Evolutionary conservation across 2,888 invertebrate genomes (phyloP), one percentile per base, ranked within the genome.

Genomic region (Neoaliturus tenellus): DNA sequence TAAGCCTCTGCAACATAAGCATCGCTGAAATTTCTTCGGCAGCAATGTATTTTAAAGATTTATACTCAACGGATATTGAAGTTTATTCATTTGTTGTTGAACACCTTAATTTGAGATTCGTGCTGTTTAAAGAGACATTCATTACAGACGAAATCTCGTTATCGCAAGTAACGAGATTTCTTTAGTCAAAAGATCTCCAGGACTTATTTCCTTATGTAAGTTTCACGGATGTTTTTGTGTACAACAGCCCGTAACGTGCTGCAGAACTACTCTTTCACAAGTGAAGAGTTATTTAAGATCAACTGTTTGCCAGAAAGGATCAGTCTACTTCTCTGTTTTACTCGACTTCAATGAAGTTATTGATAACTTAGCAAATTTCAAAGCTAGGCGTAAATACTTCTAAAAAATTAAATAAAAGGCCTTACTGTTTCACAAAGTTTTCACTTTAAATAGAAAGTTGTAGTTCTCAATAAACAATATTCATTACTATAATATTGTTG

Each of bases 41-140:
- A 23, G 39, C 75, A 75, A 75, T 12, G 44, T 75, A 39, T 75
- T 75, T 75, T 41, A 39, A 75, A 23, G 75, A 44, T 20, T 75
- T 75, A 41, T 75, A 75, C 35, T 39, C 75, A 75, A 75, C 75
- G 41, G 75, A 75, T 44, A 75, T 75, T 75, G 75, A 75, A 75
- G 44, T 25, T 39, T 14, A n/a, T 75, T 73, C 73, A 20, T 75
- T 41, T 75, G 39, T 75, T 44, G 41, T 75, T 44, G 75, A 75
- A 25, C 41, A 44, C n/a, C 41, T 75, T 75, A 6, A 75, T 44
- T 23, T 14, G 28, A 41, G 41, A 39, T 5, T 10, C 12, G 6
- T 39, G 39, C 5, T 39, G 39, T 39, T 5, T 12, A 39, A 75
- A 75, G n/a, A 75, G 23, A 75, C 44, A 75, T 41, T 12, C 28